phyloP scores from a whole-genome alignment of 2,888 invertebrate genomes.

The Cetonia aurata region DNA sequence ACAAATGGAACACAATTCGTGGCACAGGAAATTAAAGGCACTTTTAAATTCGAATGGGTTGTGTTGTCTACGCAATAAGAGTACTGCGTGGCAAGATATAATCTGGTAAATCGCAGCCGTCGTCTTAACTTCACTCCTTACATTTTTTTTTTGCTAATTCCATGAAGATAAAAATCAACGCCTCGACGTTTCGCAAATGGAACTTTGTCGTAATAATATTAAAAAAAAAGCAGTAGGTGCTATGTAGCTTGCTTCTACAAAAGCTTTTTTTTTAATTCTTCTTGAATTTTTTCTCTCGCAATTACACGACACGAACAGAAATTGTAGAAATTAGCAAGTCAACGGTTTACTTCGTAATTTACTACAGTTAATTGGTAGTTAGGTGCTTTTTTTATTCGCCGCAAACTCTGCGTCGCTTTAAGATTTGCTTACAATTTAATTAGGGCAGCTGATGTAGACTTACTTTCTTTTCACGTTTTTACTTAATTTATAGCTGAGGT shows the following conservation, averaged over 20 bases:
- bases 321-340: slow-evolving; percentile 1
- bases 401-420: slow-evolving; percentile 3
- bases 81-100: too few relatives aligned
- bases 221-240: slow-evolving; percentile 3
- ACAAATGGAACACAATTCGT: too few relatives aligned
- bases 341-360: slow-evolving; percentile 11
- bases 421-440: slow-evolving; percentile 36
- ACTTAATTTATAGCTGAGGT: slow-evolving; percentile 4
- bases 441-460: slow-evolving; percentile 9
- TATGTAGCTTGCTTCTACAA: background rate
- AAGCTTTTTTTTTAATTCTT: slow-evolving; percentile 1
- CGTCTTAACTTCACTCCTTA: background rate
- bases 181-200: slow-evolving; percentile 26
- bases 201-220: background rate
- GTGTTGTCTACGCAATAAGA: too few relatives aligned
- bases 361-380: slow-evolving; percentile 17
- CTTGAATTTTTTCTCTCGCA: background rate
- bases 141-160: slow-evolving; percentile 4
- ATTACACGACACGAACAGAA: slow-evolving; percentile 8
- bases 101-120: too few relatives aligned
- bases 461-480: slow-evolving; percentile 13
- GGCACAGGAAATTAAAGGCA: too few relatives aligned
- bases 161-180: slow-evolving; percentile 20
- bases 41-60: too few relatives aligned
- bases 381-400: slow-evolving; percentile 1